phyloP scores from a whole-genome alignment of 2,113 vertebrate genomes.

The Butorides virescens region DNA sequence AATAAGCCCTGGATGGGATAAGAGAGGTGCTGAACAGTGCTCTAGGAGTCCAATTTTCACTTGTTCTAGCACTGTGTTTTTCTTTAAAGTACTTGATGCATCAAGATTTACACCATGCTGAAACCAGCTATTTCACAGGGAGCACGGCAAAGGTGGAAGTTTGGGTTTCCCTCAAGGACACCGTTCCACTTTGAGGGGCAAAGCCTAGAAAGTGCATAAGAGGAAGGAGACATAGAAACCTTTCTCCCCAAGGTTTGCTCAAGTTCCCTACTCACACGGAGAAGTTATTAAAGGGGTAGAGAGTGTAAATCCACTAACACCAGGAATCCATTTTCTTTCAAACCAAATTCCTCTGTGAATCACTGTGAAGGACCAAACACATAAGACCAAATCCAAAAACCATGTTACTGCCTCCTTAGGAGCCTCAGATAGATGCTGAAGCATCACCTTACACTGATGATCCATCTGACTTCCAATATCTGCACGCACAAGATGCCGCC shows the following conservation, averaged over 20 bases:
- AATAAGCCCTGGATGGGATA: background rate
- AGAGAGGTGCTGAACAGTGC: background rate
- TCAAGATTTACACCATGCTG: background rate
- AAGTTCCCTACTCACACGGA: background rate
- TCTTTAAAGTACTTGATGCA: background rate
- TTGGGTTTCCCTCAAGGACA: background rate
- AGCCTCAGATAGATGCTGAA: background rate
- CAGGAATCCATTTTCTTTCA: background rate
- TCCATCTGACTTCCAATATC: background rate
- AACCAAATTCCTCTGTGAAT: background rate
- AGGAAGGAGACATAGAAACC: background rate
- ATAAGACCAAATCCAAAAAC: background rate
- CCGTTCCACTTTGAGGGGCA: background rate
- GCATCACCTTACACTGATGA: background rate
- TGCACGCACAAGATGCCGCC: accelerated
- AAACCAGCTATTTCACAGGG: background rate
- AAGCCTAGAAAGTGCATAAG: background rate
- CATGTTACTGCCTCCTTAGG: background rate
- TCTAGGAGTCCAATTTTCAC: background rate
- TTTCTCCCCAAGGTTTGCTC: background rate
- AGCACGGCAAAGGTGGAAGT: background rate
- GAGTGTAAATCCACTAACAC: background rate
- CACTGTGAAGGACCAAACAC: background rate
- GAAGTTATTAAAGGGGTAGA: background rate
- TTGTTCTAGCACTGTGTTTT: background rate